Base-by-base conservation (phyloP, 1,140 invertebrate species). In the Drosophila pseudoobscura region DNA sequence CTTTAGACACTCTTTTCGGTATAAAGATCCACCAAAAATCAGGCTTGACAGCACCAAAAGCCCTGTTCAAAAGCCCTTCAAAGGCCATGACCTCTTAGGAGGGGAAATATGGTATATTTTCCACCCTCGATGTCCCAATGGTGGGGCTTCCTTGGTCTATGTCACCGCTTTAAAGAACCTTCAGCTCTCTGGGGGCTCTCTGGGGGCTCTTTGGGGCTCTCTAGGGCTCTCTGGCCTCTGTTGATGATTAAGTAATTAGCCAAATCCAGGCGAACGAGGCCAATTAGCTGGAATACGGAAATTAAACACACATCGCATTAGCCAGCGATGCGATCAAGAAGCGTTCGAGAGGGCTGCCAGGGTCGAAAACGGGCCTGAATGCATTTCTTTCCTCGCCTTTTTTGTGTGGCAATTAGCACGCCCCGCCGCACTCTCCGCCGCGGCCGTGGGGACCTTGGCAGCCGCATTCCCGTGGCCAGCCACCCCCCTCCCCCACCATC, bases 401-500 rank as follows among this genome's bases (percentile, higher is more conserved):
- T 59, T 60, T 79, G 59, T 65, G 58, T 78, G 83, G 82, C 82
- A 88, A 87, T 87, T 87, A 87, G 76, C 53, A 69, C 70, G 83
- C 69, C 53, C 46, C 62, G 43, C 39, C 62, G 74, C 83, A 72
- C 62, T 71, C 41, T 56, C 60, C 59, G 45, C 31, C 52, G 69
- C 17, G 17, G 17, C 17, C 17, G 17, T 51, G 63, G 51, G 63
- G 73, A 55, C 55, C 75, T 72, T 55, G 56, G 76, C 43, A 55
- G 75, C 59, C 69, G 22, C 31, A 68, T 68, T 73, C 69, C 50
- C 15, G 56, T 53, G 49, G 50, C 43, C 24, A 24, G 50, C 43
- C 24, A 24, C 24, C 24, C 24, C 24, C 3, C 2, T 3, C 24
- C 2, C 0, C 24, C 24, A 17, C 24, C 80, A 45, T 58, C 64